A percentile compares a stretch with the other conserved stretches of the same genome.
phyloP scores from a whole-genome alignment of 2,113 vertebrate species.

The Chrysochloris asiatica region DNA sequence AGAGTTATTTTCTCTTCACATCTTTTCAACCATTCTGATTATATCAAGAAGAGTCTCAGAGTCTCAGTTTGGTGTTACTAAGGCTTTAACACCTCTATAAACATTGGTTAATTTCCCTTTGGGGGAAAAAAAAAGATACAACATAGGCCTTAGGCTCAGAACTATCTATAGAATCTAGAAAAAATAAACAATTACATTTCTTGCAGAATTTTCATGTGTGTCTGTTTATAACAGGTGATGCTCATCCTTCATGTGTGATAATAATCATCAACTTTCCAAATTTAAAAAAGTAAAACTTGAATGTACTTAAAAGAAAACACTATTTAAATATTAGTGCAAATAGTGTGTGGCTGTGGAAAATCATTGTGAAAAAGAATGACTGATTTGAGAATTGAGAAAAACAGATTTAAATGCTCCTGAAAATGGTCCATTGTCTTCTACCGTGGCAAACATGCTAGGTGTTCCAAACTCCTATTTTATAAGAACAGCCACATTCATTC shows the following conservation, averaged over 20 bases:
- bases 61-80: not conserved
- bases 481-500: slow-evolving; percentile 12
- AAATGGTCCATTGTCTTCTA: not conserved
- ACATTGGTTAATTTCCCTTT: not conserved
- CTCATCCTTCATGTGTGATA: not conserved
- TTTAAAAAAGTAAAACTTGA: not conserved
- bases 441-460: not conserved
- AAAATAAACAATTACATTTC: not conserved
- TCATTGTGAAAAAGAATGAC: not conserved
- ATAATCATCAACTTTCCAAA: not conserved
- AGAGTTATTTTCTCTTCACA: not conserved
- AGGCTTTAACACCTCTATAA: not conserved
- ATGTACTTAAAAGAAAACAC: slow-evolving; percentile 23
- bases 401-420: not conserved
- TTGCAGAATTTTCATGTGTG: not conserved
- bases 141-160: not conserved
- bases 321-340: slow-evolving; percentile 27
- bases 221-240: not conserved
- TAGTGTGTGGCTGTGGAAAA: not conserved
- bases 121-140: not conserved
- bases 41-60: not conserved
- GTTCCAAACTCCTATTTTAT: not conserved
- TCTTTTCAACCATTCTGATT: not conserved
- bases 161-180: not conserved
- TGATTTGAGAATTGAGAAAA: slow-evolving; percentile 40